These are phyloP conservation scores for Centropus unirufus DNA, from an alignment of 2,113 vertebrate genomes.

Conservation along the genomic window DNA sequence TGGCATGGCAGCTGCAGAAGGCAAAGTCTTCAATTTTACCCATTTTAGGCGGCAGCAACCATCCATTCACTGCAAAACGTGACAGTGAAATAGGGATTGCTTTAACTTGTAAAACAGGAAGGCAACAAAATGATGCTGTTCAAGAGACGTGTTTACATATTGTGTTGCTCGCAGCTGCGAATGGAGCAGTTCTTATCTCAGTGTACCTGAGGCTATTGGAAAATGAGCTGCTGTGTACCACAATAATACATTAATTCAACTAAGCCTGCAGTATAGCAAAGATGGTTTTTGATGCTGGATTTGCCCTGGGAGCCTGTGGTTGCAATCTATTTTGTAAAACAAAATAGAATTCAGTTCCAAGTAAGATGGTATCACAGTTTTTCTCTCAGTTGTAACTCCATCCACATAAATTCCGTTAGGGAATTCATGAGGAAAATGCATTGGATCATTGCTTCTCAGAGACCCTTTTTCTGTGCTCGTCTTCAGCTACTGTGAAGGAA, in stretches of 20 bases:
- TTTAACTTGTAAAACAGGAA: background rate
- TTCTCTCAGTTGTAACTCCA: background rate
- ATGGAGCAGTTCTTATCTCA: background rate
- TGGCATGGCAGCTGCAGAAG: slow-evolving; percentile 16
- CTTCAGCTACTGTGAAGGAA: background rate
- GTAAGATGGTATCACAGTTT: background rate
- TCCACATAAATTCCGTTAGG: background rate
- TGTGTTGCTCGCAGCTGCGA: background rate
- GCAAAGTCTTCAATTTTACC: slow-evolving; percentile 36
- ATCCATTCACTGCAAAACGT: background rate
- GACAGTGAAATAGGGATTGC: background rate
- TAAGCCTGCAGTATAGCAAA: background rate
- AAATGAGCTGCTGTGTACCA: background rate
- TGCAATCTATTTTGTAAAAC: background rate
- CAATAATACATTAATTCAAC: slow-evolving; percentile 12
- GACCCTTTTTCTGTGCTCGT: background rate
- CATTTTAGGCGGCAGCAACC: background rate
- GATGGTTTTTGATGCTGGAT: background rate
- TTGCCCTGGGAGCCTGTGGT: background rate
- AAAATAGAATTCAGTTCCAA: background rate
- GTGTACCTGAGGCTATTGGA: slow-evolving; percentile 11
- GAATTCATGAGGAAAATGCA: background rate
- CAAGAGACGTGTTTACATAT: background rate
- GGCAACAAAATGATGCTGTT: background rate
- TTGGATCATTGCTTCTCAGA: background rate